A percentile compares a stretch with the other conserved stretches of the same genome.
Evolutionary conservation across 1,140 invertebrate species (phyloP).

Genomic region (Odontomachus brunneus): DNA sequence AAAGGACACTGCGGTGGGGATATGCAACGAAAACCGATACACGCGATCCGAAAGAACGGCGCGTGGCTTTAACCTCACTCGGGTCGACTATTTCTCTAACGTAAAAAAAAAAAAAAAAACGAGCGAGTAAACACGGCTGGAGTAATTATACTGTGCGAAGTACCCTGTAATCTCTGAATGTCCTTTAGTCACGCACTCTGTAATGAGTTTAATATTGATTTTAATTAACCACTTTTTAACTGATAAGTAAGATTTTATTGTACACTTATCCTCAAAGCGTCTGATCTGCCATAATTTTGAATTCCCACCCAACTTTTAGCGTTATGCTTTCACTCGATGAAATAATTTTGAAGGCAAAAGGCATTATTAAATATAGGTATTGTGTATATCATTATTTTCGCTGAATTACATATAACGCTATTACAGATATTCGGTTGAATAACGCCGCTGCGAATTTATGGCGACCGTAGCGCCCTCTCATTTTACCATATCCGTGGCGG

Average conservation of each 20-base stretch:
- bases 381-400: neutral
- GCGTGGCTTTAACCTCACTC: neutral
- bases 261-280: too few species aligned
- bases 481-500: constrained; percentile 64
- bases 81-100: neutral
- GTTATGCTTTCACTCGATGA: neutral
- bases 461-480: constrained; percentile 24
- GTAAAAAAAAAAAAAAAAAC: neutral
- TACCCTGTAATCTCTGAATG: neutral
- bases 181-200: too few species aligned
- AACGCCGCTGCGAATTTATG: constrained; percentile 51
- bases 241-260: too few species aligned
- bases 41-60: neutral
- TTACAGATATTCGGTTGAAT: constrained; percentile 54
- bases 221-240: too few species aligned
- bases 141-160: neutral
- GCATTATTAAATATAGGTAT: neutral
- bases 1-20: neutral
- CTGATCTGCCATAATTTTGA: too few species aligned
- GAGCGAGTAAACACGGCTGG: neutral
- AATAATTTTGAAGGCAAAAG: neutral
- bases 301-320: too few species aligned
- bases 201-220: too few species aligned
- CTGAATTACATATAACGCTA: neutral
- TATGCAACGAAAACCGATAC: constrained; percentile 8